Percentiles rank a stretch among this genome's conserved stretches.
These are phyloP conservation scores for Ceratoteleas bidentatus DNA, from an alignment of 1,140 invertebrate genomes.

Conservation along the genomic window DNA sequence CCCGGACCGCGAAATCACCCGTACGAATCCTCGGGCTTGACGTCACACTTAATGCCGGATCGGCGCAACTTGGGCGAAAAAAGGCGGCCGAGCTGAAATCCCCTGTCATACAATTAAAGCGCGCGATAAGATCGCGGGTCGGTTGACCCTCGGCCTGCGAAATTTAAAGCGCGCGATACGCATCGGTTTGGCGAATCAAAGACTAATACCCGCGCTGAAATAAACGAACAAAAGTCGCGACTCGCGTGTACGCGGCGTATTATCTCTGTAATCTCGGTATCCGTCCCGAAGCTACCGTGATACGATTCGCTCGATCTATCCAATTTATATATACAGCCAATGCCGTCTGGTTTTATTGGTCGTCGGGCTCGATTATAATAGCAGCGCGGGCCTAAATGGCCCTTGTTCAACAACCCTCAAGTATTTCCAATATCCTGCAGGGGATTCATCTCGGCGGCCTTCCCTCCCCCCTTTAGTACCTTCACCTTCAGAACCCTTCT, in stretches of 20 bases:
- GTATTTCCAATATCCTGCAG: slow-evolving; percentile 81
- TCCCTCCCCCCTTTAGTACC: slow-evolving; percentile 23
- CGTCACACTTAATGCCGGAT: background rate
- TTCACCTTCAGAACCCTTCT: too few relatives aligned
- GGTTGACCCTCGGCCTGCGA: slow-evolving; percentile 48
- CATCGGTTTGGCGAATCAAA: slow-evolving; percentile 54
- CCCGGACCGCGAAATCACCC: background rate
- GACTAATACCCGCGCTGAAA: slow-evolving; percentile 37
- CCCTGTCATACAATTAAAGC: slow-evolving; percentile 34
- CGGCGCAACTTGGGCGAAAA: background rate
- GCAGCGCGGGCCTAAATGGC: slow-evolving; percentile 73
- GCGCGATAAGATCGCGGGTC: slow-evolving; percentile 27
- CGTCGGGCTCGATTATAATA: slow-evolving; percentile 78
- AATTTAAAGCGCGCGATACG: slow-evolving; percentile 46
- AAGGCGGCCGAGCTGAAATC: background rate
- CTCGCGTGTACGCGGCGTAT: slow-evolving; percentile 63
- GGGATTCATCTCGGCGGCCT: slow-evolving; percentile 69
- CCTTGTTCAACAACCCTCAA: slow-evolving; percentile 78
- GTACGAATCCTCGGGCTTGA: background rate
- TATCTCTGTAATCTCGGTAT: slow-evolving; percentile 65
- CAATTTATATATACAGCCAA: slow-evolving; percentile 64
- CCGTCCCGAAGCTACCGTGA: slow-evolving; percentile 64
- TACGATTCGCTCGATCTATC: slow-evolving; percentile 70
- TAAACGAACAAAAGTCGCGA: slow-evolving; percentile 48
- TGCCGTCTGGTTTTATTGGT: slow-evolving; percentile 67